phyloP scores from a whole-genome alignment of 2,888 invertebrate genomes.

The Hecatera dysodea region DNA sequence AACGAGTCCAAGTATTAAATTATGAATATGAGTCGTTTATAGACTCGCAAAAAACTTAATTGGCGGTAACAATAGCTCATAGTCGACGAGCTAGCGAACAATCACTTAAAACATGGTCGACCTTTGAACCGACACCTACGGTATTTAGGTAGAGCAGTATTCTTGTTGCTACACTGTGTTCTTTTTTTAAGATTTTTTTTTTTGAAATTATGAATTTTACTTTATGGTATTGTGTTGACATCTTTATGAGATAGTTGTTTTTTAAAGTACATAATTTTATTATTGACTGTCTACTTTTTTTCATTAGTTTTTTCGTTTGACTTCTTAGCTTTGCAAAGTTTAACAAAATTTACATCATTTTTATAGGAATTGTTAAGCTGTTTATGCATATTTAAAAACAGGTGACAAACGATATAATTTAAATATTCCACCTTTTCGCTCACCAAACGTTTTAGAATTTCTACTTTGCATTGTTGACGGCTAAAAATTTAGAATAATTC shows the following conservation, averaged over 20 bases:
- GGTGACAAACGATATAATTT: conserved; percentile 39
- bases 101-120: conserved; percentile 52
- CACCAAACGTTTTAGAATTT: neutral
- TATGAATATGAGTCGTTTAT: conserved; percentile 40
- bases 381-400: conserved; percentile 50
- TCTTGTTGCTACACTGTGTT: conserved; percentile 5
- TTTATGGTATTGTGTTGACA: neutral
- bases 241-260: neutral
- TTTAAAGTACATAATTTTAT: neutral
- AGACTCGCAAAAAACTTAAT: conserved; percentile 54
- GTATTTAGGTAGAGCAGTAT: conserved; percentile 30
- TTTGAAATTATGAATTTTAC: neutral
- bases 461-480: neutral
- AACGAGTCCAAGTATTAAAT: conserved; percentile 17
- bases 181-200: neutral
- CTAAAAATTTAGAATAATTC: neutral
- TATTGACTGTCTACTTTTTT: no score
- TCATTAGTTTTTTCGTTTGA: no score
- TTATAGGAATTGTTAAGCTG: no score
- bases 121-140: conserved; percentile 45
- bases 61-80: conserved; percentile 51
- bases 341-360: no score
- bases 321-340: no score
- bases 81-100: conserved; percentile 42
- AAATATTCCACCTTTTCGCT: conserved; percentile 15